A percentile compares a stretch with the other conserved stretches of the same genome.
These are phyloP conservation scores for Tricholaema leucomelas DNA, from an alignment of 2,113 vertebrate species.

Conservation along the genomic window DNA sequence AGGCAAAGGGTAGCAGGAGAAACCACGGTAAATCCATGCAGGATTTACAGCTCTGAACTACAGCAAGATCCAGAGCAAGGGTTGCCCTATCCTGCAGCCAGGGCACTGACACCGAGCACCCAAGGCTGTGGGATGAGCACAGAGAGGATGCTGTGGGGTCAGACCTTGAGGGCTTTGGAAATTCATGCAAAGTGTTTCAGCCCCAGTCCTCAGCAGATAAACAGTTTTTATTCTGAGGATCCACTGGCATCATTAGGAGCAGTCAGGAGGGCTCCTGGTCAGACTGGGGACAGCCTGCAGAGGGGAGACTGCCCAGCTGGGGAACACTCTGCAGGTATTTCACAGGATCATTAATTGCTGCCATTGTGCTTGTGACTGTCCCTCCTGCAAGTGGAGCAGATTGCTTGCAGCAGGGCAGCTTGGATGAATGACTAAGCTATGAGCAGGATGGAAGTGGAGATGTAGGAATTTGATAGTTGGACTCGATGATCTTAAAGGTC, in stretches of 20 bases:
- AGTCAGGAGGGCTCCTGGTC: background rate
- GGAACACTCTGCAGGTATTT: background rate
- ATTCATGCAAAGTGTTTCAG: background rate
- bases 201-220: background rate
- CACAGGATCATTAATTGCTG: background rate
- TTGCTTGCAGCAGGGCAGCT: background rate
- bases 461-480: background rate
- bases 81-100: rapidly evolving
- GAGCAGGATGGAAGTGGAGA: background rate
- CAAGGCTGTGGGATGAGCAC: rapidly evolving
- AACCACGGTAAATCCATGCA: background rate
- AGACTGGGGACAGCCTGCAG: background rate
- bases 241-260: background rate
- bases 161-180: background rate
- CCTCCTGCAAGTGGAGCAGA: background rate
- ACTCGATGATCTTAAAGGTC: too few relatives aligned
- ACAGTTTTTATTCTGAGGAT: background rate
- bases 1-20: background rate
- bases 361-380: background rate
- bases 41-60: background rate
- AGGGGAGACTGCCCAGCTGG: rapidly evolving
- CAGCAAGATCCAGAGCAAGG: background rate
- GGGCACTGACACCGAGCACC: rapidly evolving
- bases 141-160: too few relatives aligned
- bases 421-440: background rate